Evolutionary conservation across 1,140 invertebrate genomes (phyloP).

Genomic region (Drosophila ercepeae): DNA sequence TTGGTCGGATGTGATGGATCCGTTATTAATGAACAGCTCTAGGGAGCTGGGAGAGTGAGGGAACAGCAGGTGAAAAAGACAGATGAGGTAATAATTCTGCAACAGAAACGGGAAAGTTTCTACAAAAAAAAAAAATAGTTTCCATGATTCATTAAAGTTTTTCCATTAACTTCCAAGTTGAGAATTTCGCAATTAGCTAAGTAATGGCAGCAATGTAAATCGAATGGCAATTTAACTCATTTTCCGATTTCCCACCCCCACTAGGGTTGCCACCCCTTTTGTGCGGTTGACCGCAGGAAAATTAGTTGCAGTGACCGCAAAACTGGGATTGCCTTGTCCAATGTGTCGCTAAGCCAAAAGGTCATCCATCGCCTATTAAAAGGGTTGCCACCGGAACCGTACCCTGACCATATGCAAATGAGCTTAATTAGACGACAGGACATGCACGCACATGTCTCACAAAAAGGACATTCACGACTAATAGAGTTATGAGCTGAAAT

Average conservation of each 20-base stretch:
- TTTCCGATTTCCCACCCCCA: background rate
- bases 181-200: background rate
- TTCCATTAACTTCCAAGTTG: background rate
- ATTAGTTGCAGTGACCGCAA: constrained; percentile 43
- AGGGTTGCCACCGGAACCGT: constrained; percentile 10
- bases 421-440: constrained; percentile 49
- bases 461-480: constrained; percentile 7
- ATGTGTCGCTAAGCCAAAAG: constrained; percentile 33
- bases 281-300: constrained; percentile 10
- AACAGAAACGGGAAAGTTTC: no score
- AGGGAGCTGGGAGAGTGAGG: background rate
- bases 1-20: constrained; percentile 24
- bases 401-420: constrained; percentile 63
- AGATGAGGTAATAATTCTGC: background rate
- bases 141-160: background rate
- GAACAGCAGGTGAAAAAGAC: background rate
- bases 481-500: constrained; percentile 27
- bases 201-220: background rate
- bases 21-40: constrained; percentile 21
- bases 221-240: constrained; percentile 27
- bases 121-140: background rate
- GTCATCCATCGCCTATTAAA: constrained; percentile 29
- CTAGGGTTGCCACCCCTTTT: background rate
- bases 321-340: constrained; percentile 20
- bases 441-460: constrained; percentile 20